Evolutionary conservation across 35 echinoderm and acorn worm species (phyloP), one percentile per base, ranked within the genome.

Genomic region (Holothuria glaberrima): DNA sequence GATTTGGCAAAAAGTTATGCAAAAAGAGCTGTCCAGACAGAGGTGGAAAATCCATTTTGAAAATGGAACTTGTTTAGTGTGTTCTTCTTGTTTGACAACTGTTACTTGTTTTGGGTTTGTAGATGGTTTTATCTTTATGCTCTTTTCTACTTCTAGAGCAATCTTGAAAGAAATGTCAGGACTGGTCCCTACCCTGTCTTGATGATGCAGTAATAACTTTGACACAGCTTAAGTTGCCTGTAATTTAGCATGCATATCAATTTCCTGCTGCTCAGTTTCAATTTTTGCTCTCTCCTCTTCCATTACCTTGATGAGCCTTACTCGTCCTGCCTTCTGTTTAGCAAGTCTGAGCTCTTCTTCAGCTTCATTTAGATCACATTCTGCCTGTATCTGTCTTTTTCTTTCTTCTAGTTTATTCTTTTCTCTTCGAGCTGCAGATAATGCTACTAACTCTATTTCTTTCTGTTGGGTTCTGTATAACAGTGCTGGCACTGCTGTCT

Each of bases 201-300:
- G 46, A 31, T 82, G 77, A 16, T 52, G 46, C 24, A 48, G 46
- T 25, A 82, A 24, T 26, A 82, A 24, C 35, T 82, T 82, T 1
- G 77, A 52, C 46, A 82, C 48, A 57, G 77, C 77, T 82, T 64
- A 66, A 24, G 57, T 58, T 86, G 57, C 82, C 33, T 3, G 90
- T 92, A 86, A n/a, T 86, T 86, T 12, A 29, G 26, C 56, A 4
- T 24, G 12, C 45, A 65, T 27, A 65, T 86, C 82, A 32, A 65
- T 41, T 86, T 62, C 33, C 59, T 86, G 30, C 58, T 65, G 82
- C 29, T 86, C 20, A 35, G 7, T 65, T 36, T 84, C 80, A 21
- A 84, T 12, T 19, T 30, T 63, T 59, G 26, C 9, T 35, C 57
- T 58, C 18, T 84, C 26, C 25, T 84, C 52, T 63, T 86, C 82